phyloP scores from a whole-genome alignment of 2,888 invertebrate species.

The Abrostola tripartita region DNA sequence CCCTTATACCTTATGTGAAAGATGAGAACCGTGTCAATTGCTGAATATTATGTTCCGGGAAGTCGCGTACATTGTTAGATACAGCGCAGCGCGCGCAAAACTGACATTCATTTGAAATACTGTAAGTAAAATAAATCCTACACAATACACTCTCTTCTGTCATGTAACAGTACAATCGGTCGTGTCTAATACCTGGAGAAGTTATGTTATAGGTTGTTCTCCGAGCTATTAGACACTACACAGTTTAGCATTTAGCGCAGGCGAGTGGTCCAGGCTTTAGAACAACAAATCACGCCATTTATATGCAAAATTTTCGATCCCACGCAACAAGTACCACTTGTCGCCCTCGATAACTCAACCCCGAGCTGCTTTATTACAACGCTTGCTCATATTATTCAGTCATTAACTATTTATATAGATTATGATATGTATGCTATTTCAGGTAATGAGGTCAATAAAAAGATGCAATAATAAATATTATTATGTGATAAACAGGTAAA shows the following conservation, averaged over 20 bases:
- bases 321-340: conserved; percentile 81
- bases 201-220: conserved; percentile 35
- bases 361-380: conserved; percentile 45
- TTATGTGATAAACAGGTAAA: conserved; percentile 43
- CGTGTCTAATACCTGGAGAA: conserved; percentile 28
- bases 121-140: conserved; percentile 19
- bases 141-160: conserved; percentile 13
- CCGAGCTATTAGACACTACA: conserved; percentile 59
- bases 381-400: conserved; percentile 56
- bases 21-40: conserved; percentile 76
- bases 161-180: conserved; percentile 16
- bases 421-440: conserved; percentile 23
- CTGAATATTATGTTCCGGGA: conserved; percentile 74
- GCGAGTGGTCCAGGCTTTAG: conserved; percentile 56
- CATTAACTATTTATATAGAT: conserved; percentile 47
- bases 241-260: conserved; percentile 65
- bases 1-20: conserved; percentile 64
- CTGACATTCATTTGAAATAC: conserved; percentile 20
- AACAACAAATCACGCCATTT: conserved; percentile 76
- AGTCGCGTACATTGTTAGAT: conserved; percentile 56
- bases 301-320: conserved; percentile 74
- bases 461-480: conserved; percentile 9
- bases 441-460: conserved; percentile 21
- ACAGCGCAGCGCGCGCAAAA: conserved; percentile 20
- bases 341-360: conserved; percentile 58